Evolutionary conservation across 2,888 invertebrate genomes (phyloP).

Genomic region (Epinotia nisella): DNA sequence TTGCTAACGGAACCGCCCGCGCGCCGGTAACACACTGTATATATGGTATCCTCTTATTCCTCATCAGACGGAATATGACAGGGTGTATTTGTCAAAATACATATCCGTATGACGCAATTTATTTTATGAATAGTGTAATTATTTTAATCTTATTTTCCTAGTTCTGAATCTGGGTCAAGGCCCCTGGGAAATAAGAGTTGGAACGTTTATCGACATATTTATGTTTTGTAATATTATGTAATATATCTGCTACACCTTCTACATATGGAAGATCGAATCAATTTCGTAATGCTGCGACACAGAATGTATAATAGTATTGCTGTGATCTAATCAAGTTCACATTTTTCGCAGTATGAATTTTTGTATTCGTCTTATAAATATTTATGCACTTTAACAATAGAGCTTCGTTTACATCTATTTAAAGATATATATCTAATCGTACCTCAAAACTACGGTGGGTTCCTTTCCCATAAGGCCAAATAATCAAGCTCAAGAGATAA

Average conservation of each 20-base stretch:
- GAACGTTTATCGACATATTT: not conserved
- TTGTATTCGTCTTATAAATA: not conserved
- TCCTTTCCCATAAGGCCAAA: constrained; percentile 5
- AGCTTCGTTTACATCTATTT: not conserved
- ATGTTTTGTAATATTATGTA: not conserved
- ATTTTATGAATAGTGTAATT: not conserved
- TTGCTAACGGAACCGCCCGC: too few species aligned
- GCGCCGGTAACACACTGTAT: too few species aligned
- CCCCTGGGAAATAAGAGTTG: not conserved
- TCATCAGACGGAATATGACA: too few species aligned
- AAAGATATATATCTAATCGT: not conserved
- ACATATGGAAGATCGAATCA: not conserved
- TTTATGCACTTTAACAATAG: too few species aligned
- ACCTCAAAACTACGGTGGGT: not conserved
- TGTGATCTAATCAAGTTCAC: not conserved
- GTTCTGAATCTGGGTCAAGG: not conserved
- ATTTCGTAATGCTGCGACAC: not conserved
- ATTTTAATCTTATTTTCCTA: not conserved
- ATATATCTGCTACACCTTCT: too few species aligned
- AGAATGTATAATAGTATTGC: too few species aligned
- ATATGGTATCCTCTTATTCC: too few species aligned
- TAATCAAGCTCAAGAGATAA: constrained; percentile 30
- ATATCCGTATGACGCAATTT: too few species aligned
- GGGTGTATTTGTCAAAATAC: not conserved
- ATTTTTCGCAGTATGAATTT: not conserved